Conservation (phyloP, 2,888 invertebrate genomes). For the Drosophila mayaguana region DNA sequence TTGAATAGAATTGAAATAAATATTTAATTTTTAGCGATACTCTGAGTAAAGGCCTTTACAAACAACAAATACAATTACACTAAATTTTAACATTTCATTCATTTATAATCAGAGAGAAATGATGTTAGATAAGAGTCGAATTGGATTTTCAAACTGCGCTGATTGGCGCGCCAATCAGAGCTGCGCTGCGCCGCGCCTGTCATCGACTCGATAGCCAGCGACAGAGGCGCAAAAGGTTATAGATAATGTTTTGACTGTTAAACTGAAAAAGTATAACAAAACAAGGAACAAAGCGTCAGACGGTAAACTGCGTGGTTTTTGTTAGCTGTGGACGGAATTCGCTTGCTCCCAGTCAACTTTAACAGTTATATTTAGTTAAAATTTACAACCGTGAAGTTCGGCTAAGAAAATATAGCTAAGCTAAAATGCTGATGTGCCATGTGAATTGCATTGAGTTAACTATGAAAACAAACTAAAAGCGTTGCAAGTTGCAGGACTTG, state of each 20-base stretch:
- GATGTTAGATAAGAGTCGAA: not conserved
- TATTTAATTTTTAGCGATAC: not conserved
- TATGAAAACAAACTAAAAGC: conserved; percentile 29
- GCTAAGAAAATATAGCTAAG: conserved; percentile 25
- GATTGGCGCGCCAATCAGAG: conserved; percentile 35
- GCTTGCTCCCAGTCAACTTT: conserved; percentile 53
- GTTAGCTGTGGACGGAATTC: conserved; percentile 51
- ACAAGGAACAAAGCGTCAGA: conserved; percentile 73
- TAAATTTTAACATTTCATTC: no score
- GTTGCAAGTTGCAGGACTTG: conserved; percentile 25
- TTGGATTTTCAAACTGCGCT: not conserved
- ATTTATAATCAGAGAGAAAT: not conserved
- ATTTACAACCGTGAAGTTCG: conserved; percentile 65
- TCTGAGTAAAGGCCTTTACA: no score
- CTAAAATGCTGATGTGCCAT: conserved; percentile 50
- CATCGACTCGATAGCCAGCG: conserved; percentile 46
- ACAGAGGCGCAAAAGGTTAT: conserved; percentile 64
- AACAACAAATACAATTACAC: no score
- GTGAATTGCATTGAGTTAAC: conserved; percentile 30
- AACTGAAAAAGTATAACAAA: conserved; percentile 75
- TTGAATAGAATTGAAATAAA: no score
- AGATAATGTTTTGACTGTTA: conserved; percentile 82
- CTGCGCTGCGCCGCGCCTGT: conserved; percentile 18
- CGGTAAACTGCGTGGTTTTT: conserved; percentile 72
- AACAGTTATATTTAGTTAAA: conserved; percentile 76